Conservation (phyloP, 2,797 vertebrate species). For the Ispidina picta region DNA sequence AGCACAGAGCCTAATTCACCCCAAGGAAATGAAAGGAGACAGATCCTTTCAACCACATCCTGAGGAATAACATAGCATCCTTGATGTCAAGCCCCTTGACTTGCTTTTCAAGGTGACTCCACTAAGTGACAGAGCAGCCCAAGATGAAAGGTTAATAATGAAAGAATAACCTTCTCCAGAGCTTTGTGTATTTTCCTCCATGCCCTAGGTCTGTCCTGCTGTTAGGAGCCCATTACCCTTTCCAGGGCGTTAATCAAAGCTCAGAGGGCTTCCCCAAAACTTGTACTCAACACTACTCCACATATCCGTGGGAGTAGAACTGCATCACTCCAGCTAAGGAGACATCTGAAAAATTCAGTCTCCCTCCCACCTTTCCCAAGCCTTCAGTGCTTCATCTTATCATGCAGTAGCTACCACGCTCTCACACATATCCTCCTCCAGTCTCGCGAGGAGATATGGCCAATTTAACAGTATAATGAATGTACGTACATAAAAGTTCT, state of each 20-base stretch:
- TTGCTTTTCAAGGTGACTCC: background rate
- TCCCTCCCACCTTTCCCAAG: background rate
- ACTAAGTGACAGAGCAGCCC: background rate
- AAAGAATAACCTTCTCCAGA: background rate
- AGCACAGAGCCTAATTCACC: background rate
- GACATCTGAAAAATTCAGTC: background rate
- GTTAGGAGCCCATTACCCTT: background rate
- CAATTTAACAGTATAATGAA: conserved; percentile 29
- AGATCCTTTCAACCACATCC: background rate
- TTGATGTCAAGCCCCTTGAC: background rate
- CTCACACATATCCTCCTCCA: background rate
- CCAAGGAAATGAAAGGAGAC: background rate
- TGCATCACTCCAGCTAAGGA: background rate
- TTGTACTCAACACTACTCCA: background rate
- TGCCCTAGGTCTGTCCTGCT: background rate
- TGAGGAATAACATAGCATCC: background rate
- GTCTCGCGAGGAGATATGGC: background rate
- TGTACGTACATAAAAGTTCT: background rate
- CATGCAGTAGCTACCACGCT: background rate
- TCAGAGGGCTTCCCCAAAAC: background rate
- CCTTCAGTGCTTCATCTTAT: background rate
- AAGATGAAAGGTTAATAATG: background rate
- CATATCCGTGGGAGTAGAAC: background rate
- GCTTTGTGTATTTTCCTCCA: background rate
- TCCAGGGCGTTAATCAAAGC: background rate